Percentiles rank a stretch among this genome's conserved stretches.
Evolutionary conservation across 2,113 vertebrate genomes (phyloP).

Genomic region (Strix uralensis): DNA sequence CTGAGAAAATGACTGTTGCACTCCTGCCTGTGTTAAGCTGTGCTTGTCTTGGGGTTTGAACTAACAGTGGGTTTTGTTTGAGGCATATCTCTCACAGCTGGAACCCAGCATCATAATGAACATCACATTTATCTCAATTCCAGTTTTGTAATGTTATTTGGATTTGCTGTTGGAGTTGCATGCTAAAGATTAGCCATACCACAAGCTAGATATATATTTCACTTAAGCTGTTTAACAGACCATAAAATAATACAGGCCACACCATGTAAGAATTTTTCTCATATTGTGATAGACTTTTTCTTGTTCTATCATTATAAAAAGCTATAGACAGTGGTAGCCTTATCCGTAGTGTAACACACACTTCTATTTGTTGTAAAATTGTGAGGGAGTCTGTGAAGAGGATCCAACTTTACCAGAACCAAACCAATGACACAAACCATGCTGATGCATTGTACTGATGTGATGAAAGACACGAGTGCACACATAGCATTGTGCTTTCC

Average conservation of each 20-base stretch:
- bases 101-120: neutral
- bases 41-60: neutral
- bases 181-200: neutral
- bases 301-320: neutral
- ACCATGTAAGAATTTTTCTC: neutral
- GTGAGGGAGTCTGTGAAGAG: neutral
- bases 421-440: neutral
- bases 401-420: neutral
- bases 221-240: neutral
- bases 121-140: neutral
- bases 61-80: neutral
- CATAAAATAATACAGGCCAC: neutral
- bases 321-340: too few relatives aligned
- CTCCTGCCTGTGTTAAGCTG: neutral
- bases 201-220: neutral
- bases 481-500: neutral
- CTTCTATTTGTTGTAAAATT: neutral
- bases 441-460: neutral
- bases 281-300: neutral
- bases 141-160: neutral
- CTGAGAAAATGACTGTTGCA: neutral
- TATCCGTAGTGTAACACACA: neutral
- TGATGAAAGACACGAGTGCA: accelerated
- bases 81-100: neutral
- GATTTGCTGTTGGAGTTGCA: neutral